These are phyloP conservation scores for Lycia hirtaria DNA, from an alignment of 2,888 invertebrate genomes.

Conservation along the genomic window DNA sequence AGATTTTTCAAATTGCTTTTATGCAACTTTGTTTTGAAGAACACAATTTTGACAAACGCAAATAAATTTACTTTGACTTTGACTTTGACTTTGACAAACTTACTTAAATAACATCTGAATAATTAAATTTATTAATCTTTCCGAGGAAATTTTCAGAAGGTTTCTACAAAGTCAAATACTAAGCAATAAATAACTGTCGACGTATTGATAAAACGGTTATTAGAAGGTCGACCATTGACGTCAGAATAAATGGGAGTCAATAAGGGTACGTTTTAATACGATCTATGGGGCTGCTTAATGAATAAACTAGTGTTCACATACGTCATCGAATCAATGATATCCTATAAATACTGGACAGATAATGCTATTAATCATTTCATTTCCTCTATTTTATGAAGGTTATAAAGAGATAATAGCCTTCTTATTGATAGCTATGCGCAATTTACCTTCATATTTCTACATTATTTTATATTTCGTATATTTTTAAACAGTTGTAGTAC, in stretches of 20 bases:
- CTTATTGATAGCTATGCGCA: slow-evolving; percentile 3
- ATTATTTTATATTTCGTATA: slow-evolving; percentile 6
- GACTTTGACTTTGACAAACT: too few species aligned
- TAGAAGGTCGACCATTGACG: slow-evolving; percentile 64
- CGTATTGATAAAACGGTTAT: slow-evolving; percentile 61
- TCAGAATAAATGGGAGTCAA: slow-evolving; percentile 66
- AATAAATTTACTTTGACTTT: too few species aligned
- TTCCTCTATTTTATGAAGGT: slow-evolving; percentile 18
- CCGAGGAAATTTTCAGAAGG: slow-evolving; percentile 1
- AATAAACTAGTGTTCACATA: slow-evolving; percentile 6
- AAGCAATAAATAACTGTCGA: slow-evolving; percentile 46
- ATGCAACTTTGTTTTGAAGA: too few species aligned
- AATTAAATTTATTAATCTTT: too few species aligned
- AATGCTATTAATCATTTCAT: slow-evolving; percentile 17
- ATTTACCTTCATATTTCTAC: slow-evolving; percentile 9
- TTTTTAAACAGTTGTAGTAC: slow-evolving; percentile 5
- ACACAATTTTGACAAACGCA: too few species aligned
- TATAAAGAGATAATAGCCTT: slow-evolving; percentile 9
- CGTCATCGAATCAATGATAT: slow-evolving; percentile 7
- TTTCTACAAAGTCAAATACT: slow-evolving; percentile 1
- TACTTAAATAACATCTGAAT: too few species aligned
- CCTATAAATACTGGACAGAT: neutral
- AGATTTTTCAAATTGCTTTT: too few species aligned
- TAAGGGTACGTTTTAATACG: slow-evolving; percentile 59
- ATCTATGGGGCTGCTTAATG: slow-evolving; percentile 2